Percentiles rank a stretch among this genome's conserved stretches.
Evolutionary conservation across 1,140 invertebrate genomes (phyloP).

Genomic region (Heliconius congener): DNA sequence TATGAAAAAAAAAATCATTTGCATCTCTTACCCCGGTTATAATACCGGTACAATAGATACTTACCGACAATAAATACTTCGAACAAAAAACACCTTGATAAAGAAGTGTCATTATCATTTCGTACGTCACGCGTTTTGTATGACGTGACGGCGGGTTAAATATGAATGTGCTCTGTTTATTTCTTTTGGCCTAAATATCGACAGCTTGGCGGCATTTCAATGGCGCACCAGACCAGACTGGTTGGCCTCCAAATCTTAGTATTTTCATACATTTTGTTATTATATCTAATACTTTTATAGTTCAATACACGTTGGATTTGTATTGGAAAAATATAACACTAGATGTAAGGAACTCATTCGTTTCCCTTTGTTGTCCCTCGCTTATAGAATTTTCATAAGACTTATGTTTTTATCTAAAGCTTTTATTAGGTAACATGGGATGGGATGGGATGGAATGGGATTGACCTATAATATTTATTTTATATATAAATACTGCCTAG

Average conservation of each 20-base stretch:
- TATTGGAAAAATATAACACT: conserved; percentile 10
- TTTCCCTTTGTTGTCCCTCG: background rate
- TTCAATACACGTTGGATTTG: conserved; percentile 32
- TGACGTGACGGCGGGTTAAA: conserved; percentile 30
- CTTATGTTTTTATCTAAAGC: no score
- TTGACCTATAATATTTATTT: no score
- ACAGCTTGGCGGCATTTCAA: conserved; percentile 48
- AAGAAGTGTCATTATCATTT: conserved; percentile 24
- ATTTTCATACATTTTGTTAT: conserved; percentile 18
- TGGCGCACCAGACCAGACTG: conserved; percentile 38
- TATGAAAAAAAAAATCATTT: no score
- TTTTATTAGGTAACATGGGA: no score
- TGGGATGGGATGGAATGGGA: no score
- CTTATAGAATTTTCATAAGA: background rate
- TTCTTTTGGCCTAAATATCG: conserved; percentile 47
- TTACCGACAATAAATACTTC: background rate
- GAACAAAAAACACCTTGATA: conserved; percentile 9
- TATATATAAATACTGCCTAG: no score
- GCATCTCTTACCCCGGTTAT: no score
- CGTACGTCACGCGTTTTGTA: conserved; percentile 31
- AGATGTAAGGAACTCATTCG: background rate
- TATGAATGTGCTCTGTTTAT: conserved; percentile 45
- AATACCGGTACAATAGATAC: no score
- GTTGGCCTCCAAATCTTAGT: conserved; percentile 26
- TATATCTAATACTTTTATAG: conserved; percentile 17